Evolutionary conservation across 2,797 vertebrate species (phyloP).

Genomic region (Sebastes elongatus): DNA sequence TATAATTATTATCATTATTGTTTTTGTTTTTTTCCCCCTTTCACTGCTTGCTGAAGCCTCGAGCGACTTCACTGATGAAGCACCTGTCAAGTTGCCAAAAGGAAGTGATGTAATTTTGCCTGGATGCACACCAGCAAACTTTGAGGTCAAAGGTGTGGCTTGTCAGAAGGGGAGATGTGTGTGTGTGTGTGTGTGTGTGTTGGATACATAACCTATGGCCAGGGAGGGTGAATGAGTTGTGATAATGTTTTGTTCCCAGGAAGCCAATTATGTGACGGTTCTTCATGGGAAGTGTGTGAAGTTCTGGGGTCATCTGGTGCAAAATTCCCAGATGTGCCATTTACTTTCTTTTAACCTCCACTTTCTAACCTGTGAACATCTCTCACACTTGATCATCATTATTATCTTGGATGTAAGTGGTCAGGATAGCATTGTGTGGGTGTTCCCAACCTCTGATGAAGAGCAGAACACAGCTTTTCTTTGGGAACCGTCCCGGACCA

Average conservation of each 20-base stretch:
- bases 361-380: conserved; percentile 28
- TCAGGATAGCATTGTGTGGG: not conserved
- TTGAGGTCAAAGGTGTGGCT: conserved; percentile 58
- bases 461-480: not conserved
- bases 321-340: conserved; percentile 58
- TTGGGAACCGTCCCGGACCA: not conserved
- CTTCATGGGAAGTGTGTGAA: conserved; percentile 33
- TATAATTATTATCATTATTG: conserved; percentile 83
- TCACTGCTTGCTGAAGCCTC: conserved; percentile 44
- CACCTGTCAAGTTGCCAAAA: conserved; percentile 55
- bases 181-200: not conserved
- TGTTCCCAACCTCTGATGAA: not conserved
- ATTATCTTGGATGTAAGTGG: not conserved
- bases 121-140: conserved; percentile 47
- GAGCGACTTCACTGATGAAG: conserved; percentile 65
- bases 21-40: conserved; percentile 43
- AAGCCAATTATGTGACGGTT: conserved; percentile 34
- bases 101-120: conserved; percentile 75
- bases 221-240: conserved; percentile 8
- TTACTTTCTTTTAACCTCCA: conserved; percentile 36
- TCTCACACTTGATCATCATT: conserved; percentile 38
- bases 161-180: conserved; percentile 23
- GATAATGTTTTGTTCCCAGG: conserved; percentile 50
- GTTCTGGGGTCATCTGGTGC: conserved; percentile 24
- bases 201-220: not conserved